Base-by-base conservation (phyloP, 2,888 invertebrate genomes). In the Nomada lathburiana region DNA sequence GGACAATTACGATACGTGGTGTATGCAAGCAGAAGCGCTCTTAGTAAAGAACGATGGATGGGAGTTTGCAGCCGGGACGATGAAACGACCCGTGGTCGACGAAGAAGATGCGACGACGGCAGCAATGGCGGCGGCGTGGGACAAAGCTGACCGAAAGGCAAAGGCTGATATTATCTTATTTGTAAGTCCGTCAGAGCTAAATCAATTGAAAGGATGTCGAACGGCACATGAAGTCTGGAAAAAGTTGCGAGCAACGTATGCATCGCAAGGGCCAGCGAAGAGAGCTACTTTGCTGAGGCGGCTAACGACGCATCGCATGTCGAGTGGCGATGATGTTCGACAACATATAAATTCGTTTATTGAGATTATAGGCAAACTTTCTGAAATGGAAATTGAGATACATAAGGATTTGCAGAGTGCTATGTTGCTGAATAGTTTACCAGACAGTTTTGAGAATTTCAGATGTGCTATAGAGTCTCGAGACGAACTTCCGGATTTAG, bases 261-360 rank as follows among this genome's bases (percentile, higher is more conserved):
- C 53, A 16, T 53, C 53, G n/a, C 16, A 53, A 53, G 53, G 53
- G n/a, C 53, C 53, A n/a, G 53, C 53, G 7, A 53, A 53, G 53
- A 53, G 53, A 53, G 53, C 53, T 5, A 53, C 18, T 1, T n/a
- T 53, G 53, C n/a, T 53, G 53, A 53, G n/a, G n/a, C 16, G n/a
- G n/a, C 53, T 53, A 13, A 53, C 53, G 18, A 53, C 18, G 18
- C 53, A 23, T 36, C 57, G 57, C 2, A 57, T 57, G 57, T 57
- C 57, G 4, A 16, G 18, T 18, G 36, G 18, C 36, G 60, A 60
- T 18, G 36, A 36, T 60, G 9, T 60, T 5, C 16, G 16, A 7
- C 18, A 60, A 18, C 60, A 60, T 18, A 36, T 60, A 60, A 60
- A 36, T 60, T 4, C 3, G 16, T 36, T 60, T 18, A 36, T 60